Evolutionary conservation across 1,140 invertebrate genomes (phyloP), one percentile per base, ranked within the genome.

Genomic region (Parasteatoda tepidariorum): DNA sequence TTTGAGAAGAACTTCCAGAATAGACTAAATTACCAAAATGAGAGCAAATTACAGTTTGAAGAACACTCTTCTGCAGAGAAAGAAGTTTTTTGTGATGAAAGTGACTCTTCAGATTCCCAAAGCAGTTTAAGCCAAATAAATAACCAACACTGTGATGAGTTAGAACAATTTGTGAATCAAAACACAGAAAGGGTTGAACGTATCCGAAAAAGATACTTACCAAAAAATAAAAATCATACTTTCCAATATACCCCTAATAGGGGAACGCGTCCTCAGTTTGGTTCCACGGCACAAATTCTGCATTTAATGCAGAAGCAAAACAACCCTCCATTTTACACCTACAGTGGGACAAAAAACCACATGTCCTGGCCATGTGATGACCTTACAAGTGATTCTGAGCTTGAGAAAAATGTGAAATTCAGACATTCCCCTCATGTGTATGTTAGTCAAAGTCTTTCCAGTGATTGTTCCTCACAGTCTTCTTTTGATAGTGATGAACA

Each of bases 141-240:
- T 54, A 87, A 26, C 70, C 83, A 18, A 76, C 62, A 67, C 11
- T 38, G 75, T 59, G 95, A 96, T 86, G 94, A 95, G 62, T 88
- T 96, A 33, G 92, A 93, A 0, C 92, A 93, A 22, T 96, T 96
- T 87, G 95, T 95, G 0, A 92, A 95, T 83, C 94, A 95, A 62
- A 93, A 95, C 84, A 94, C 93, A 0, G 92, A 92, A 18, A 89
- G 95, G 31, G 95, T 94, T 0, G 94, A 96, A 86, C 90, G 94
- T 30, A 91, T 96, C 5, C 92, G 94, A 84, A 93, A 94, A 85
- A 91, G 94, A n/a, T 95, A 92, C 84, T 88, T 90, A 11, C 92
- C 95, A 76, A 95, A 95, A 84, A 94, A 95, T 86, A 95, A 96
- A 84, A 5, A 22, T 11, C 61, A 48, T 3, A 7, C 5, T 13